Base-by-base conservation (phyloP, 2,797 vertebrate genomes). In the Selene dorsalis region DNA sequence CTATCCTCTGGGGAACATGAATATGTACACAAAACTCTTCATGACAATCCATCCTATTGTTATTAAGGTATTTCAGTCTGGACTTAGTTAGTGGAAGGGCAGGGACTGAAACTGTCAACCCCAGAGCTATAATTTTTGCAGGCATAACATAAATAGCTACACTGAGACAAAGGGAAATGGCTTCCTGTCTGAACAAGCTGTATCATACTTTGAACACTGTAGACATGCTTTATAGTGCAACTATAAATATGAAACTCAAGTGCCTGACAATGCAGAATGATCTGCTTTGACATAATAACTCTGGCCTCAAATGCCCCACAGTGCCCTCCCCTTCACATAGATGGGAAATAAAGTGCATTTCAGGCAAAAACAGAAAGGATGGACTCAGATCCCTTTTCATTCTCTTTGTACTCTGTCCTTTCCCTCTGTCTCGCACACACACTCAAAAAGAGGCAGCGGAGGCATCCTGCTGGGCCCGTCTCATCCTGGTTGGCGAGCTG, bases 401-500 rank as follows among this genome's bases (percentile, higher is more conserved):
- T 82, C 83, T 72, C 88, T 87, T 88, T 91, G 85, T 88, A 80
- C 82, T 83, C 50, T 1, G 45, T 64, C 62, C 83, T 81, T 50
- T 69, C 69, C 7, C 41, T 81, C 60, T 64, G 57, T 74, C 75
- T 70, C 76, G 20, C 64, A 26, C 71, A 57, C 72, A 43, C 45
- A 17, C 74, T 77, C 30, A 85, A 69, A 89, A 62, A 70, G 57
- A 68, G 73, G 78, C 82, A 20, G 84, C 58, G 17, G 73, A 77
- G 68, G 78, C 82, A 39, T 87, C 90, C 91, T 90, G 89, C 92
- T 91, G 90, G 87, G 88, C 72, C 76, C n/a, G 82, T 88, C 83
- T 91, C 89, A 78, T 91, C 88, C 89, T 84, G 84, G 87, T 86
- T 89, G 89, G 81, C 80, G 79, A 92, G 87, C 89, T 75, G 75